Conservation (phyloP, 2,888 invertebrate genomes). For the Pandemis corylana region DNA sequence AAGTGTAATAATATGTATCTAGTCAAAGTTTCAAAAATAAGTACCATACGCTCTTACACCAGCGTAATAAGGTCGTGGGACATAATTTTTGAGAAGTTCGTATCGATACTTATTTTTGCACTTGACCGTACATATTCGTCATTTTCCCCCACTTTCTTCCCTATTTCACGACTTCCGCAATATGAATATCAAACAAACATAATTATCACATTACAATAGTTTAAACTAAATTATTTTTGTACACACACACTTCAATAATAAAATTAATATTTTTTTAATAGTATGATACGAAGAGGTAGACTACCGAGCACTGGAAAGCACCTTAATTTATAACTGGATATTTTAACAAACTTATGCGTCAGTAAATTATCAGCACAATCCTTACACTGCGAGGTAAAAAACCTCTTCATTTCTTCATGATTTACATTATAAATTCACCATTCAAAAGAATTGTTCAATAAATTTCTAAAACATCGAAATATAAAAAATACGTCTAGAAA, state of each 20-base stretch:
- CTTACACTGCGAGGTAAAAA: neutral
- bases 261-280: neutral
- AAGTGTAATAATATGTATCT: too few relatives aligned
- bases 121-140: neutral
- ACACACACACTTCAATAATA: neutral
- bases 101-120: too few relatives aligned
- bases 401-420: neutral
- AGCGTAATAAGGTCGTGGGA: too few relatives aligned
- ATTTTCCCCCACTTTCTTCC: neutral
- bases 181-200: neutral
- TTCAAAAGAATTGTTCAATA: neutral
- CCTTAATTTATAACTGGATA: neutral
- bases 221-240: constrained; percentile 8
- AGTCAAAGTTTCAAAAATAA: too few relatives aligned
- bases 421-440: neutral
- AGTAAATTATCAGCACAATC: neutral
- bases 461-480: neutral
- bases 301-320: neutral
- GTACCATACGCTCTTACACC: too few relatives aligned
- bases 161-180: neutral
- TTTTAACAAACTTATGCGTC: neutral
- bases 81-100: too few relatives aligned
- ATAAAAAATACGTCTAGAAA: neutral
- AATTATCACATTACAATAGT: constrained; percentile 14
- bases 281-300: neutral